Evolutionary conservation across 2,888 invertebrate genomes (phyloP), one percentile per base, ranked within the genome.

Genomic region (Chrysopilus asiliformis): DNA sequence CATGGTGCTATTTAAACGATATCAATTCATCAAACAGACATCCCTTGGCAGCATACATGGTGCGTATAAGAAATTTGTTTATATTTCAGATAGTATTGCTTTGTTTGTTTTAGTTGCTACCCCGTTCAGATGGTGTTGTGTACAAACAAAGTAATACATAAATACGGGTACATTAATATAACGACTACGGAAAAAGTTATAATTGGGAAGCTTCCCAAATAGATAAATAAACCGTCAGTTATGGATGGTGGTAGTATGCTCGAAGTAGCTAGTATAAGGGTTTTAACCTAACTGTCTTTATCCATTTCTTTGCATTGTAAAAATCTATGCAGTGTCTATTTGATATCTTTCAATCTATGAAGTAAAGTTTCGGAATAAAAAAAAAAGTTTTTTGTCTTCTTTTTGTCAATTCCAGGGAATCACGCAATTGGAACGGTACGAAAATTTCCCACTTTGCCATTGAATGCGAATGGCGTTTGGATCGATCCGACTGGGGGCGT

Each of bases 1-100:
- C 44, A 81, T 85, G 68, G 70, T 87, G 51, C 76, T 84, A 53
- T 74, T 84, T 39, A 66, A 82, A 47, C 71, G 74, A 59, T 66
- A 76, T 63, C 72, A 82, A 67, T 63, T 80, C 61, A 68, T 76
- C 60, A 66, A 81, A 68, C 76, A 81, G 68, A 64, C 68, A 56
- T 62, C 76, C 37, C 67, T 80, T 48, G 76, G 79, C 37, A 70
- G 70, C 41, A 65, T 70, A 47, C 65, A 65, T 53, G 65, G 65
- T 65, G 46, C 56, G 60, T 60, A 38, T 28, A 16, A 30, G 12
- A 34, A 17, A 5, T 17, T 25, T 17, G 8, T 18, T 29, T 25
- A 32, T 18, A 25, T 31, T 37, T 24, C 24, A 37, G n/a, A n/a
- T n/a, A n/a, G n/a, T 36, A 43, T 42, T 46, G 50, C 52, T 48